Percentiles rank a stretch among this genome's conserved stretches.
Evolutionary conservation across 35 echinoderm and acorn worm species (phyloP).

Genomic region (Lytechinus variegatus): DNA sequence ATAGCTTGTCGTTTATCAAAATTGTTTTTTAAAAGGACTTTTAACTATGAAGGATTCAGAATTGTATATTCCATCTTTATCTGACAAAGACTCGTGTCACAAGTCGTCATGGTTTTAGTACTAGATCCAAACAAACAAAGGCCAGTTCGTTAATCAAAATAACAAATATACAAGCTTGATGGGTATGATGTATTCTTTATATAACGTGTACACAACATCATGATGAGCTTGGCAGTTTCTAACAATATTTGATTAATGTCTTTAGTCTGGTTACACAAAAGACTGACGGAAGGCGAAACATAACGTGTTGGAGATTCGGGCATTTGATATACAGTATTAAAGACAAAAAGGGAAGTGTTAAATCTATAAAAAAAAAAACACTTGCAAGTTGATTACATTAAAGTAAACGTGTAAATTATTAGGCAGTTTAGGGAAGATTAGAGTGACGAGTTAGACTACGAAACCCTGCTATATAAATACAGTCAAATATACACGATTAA

Average conservation of each 20-base stretch:
- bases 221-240: background rate
- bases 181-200: background rate
- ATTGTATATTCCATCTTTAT: too few relatives aligned
- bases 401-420: background rate
- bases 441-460: background rate
- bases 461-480: too few relatives aligned
- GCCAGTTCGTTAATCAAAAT: background rate
- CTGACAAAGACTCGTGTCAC: too few relatives aligned
- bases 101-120: background rate
- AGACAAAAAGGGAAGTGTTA: background rate
- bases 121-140: background rate
- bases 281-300: background rate
- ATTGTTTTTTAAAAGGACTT: too few relatives aligned
- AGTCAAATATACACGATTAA: too few relatives aligned
- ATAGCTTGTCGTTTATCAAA: too few relatives aligned
- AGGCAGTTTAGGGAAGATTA: background rate
- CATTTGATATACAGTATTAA: background rate
- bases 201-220: background rate
- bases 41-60: too few relatives aligned
- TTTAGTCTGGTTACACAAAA: background rate
- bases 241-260: background rate
- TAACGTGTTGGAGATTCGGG: background rate
- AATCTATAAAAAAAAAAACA: background rate
- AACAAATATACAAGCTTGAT: background rate
- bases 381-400: too few relatives aligned